phyloP scores from a whole-genome alignment of 2,797 vertebrate genomes.

The Eupleurogrammus muticus region DNA sequence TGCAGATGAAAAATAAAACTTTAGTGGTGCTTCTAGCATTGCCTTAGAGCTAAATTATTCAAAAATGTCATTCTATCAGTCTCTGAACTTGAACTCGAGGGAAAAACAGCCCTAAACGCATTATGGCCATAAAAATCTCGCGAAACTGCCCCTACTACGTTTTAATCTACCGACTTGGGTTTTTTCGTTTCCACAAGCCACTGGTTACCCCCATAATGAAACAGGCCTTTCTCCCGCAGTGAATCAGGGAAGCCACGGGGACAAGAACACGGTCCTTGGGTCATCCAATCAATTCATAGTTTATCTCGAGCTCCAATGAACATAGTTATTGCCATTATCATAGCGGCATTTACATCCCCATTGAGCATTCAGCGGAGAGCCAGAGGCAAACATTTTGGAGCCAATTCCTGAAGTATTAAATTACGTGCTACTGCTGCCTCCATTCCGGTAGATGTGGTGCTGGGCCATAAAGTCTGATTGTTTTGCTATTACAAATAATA shows the following conservation, averaged over 20 bases:
- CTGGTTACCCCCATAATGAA: constrained; percentile 71
- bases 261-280: constrained; percentile 71
- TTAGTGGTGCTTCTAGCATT: constrained; percentile 35
- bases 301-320: constrained; percentile 83
- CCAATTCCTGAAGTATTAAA: constrained; percentile 86
- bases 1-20: constrained; percentile 47
- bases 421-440: constrained; percentile 76
- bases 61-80: constrained; percentile 51
- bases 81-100: constrained; percentile 52
- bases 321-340: constrained; percentile 85
- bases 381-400: constrained; percentile 76
- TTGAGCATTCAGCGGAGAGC: constrained; percentile 78
- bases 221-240: constrained; percentile 58
- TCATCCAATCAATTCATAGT: constrained; percentile 80
- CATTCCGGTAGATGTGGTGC: constrained; percentile 80
- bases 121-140: constrained; percentile 58
- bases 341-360: constrained; percentile 83
- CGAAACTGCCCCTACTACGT: constrained; percentile 53
- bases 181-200: constrained; percentile 68
- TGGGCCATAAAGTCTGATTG: constrained; percentile 87
- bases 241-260: constrained; percentile 75
- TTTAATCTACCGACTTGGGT: constrained; percentile 60
- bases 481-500: constrained; percentile 88
- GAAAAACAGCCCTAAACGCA: constrained; percentile 58
- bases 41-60: constrained; percentile 58